Conservation (phyloP, 1,140 invertebrate species). For the Drosophila nigromelanica region DNA sequence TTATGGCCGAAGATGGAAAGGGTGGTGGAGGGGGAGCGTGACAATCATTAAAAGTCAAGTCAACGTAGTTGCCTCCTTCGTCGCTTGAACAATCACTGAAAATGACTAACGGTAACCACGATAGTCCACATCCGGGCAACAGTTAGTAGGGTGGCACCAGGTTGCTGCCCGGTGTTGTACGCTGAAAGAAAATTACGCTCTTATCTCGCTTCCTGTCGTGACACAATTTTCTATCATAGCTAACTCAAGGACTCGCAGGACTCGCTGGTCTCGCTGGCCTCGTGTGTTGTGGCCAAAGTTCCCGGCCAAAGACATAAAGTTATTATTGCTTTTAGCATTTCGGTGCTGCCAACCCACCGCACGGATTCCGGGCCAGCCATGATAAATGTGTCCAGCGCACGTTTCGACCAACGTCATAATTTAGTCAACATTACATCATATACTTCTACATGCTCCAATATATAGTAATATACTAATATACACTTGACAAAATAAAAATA, state of each 20-base stretch:
- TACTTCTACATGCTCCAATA: conserved; percentile 6
- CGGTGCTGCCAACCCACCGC: background rate
- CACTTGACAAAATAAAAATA: background rate
- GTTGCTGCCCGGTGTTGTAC: conserved; percentile 8
- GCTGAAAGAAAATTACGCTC: conserved; percentile 83
- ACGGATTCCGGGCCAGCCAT: conserved; percentile 42
- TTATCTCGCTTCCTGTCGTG: conserved; percentile 84
- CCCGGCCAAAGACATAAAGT: conserved; percentile 74
- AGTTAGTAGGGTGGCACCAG: background rate
- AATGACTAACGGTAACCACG: conserved; percentile 82
- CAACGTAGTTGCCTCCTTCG: conserved; percentile 63
- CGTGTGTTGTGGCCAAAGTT: conserved; percentile 30
- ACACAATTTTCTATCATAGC: conserved; percentile 83
- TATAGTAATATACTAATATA: conserved; percentile 3
- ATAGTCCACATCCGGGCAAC: conserved; percentile 74
- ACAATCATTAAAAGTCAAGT: conserved; percentile 82
- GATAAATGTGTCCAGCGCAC: conserved; percentile 76
- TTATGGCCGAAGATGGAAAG: conserved; percentile 21
- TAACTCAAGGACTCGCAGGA: conserved; percentile 45
- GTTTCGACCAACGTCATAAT: conserved; percentile 70
- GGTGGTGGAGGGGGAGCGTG: conserved; percentile 62
- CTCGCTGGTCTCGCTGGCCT: conserved; percentile 5
- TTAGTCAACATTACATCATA: conserved; percentile 60
- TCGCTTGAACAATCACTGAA: conserved; percentile 79
- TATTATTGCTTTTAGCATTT: conserved; percentile 65